Evolutionary conservation across 2,113 vertebrate species (phyloP).

Genomic region (Brachyistius frenatus): DNA sequence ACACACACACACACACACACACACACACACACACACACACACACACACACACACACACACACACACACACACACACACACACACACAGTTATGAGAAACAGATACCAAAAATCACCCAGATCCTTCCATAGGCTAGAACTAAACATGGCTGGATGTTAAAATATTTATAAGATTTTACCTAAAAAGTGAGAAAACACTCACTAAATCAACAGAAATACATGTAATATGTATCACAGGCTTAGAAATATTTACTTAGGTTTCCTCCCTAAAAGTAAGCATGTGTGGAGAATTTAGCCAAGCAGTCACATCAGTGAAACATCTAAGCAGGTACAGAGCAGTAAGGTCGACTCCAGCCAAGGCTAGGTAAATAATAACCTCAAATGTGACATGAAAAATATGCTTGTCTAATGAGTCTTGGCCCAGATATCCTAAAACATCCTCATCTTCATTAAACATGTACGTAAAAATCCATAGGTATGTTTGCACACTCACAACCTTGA

Average conservation of each 20-base stretch:
- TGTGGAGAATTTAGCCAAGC: not conserved
- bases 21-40: no score
- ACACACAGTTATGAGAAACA: not conserved
- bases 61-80: not conserved
- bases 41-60: no score
- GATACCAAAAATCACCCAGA: not conserved
- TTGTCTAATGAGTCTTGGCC: conserved; percentile 39
- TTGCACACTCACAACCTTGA: conserved; percentile 30
- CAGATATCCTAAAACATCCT: conserved; percentile 47
- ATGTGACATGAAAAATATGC: conserved; percentile 41
- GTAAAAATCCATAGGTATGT: conserved; percentile 53
- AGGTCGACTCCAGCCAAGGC: conserved; percentile 30
- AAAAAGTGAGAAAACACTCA: not conserved
- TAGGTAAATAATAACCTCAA: conserved; percentile 34
- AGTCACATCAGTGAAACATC: conserved; percentile 42
- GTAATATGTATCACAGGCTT: not conserved
- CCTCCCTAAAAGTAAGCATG: conserved; percentile 9
- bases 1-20: no score
- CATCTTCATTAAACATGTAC: conserved; percentile 30
- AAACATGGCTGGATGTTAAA: not conserved
- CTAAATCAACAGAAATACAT: not conserved
- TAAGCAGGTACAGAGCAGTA: conserved; percentile 16
- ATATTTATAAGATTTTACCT: not conserved
- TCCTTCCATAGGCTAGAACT: not conserved
- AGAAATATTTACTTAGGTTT: not conserved